Base-by-base conservation (phyloP, 2,888 invertebrate genomes). In the Bursaphelenchus okinawaensis region DNA sequence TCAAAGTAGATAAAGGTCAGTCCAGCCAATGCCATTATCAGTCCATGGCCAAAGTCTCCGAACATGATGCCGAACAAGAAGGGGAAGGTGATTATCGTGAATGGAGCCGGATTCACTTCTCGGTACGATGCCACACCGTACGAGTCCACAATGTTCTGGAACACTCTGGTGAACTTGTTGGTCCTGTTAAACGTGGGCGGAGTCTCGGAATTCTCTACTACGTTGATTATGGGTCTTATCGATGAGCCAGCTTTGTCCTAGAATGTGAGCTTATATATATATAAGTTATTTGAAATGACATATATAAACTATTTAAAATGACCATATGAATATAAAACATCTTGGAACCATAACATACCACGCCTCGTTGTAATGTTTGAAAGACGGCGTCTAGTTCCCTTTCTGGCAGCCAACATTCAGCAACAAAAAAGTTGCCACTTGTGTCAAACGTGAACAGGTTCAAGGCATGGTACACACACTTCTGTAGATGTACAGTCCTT, bases 51-150 rank as follows among this genome's bases (percentile, higher is more conserved):
- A 61, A 90, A 86, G 86, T 98, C 96, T 16, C 96, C 95, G 86
- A 96, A 96, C 95, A 96, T 96, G 73, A 95, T 90, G 74, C 93
- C 92, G 85, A 96, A 96, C 81, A 96, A 86, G 86, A 96, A 96
- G 62, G 95, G 95, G 84, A 96, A 96, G 6, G 95, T 93, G 64
- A 96, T 92, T 72, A 95, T 92, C 0, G 94, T 93, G 85, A 92
- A 98, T 0, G 93, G 92, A 0, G 95, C 91, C 64, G 96, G 95
- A 85, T 96, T 98, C 84, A 96, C 91, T 86, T 98, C 96, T 62
- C 93, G 87, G 84, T 98, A 98, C 55, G 89, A 89, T 65, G 94
- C 93, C 55, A 94, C 90, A 68, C 96, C 96, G 84, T 98, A 98
- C 0, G 95, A 90, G 86, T 96, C 92, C 75, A 96, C 93, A 73